phyloP scores from a whole-genome alignment of 2,888 invertebrate genomes.

The Schrankia costaestrigalis region DNA sequence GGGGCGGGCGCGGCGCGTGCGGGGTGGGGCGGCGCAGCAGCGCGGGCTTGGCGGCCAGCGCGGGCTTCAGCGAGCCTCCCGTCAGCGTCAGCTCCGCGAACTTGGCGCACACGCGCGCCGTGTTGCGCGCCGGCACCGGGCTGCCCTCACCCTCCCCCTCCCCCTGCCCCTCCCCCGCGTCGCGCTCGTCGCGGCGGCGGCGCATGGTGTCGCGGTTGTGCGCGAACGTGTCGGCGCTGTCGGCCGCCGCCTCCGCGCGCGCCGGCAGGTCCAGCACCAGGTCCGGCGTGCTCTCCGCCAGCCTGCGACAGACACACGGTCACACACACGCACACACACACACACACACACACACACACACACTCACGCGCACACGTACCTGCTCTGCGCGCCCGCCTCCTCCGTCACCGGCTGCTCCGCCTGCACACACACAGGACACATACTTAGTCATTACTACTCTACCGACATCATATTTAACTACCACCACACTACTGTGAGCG shows the following conservation, averaged over 20 bases:
- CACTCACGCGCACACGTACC: background rate
- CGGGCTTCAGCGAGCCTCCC: slow-evolving; percentile 85
- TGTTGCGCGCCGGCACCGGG: slow-evolving; percentile 81
- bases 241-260: slow-evolving; percentile 50
- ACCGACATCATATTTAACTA: too few relatives aligned
- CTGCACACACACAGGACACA: slow-evolving; percentile 10
- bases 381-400: background rate
- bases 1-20: slow-evolving; percentile 43
- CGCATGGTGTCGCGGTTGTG: slow-evolving; percentile 50
- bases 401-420: slow-evolving; percentile 8
- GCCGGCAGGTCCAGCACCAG: slow-evolving; percentile 91
- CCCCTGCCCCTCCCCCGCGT: too few relatives aligned
- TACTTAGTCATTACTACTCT: too few relatives aligned
- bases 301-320: slow-evolving; percentile 52
- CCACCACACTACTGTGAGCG: too few relatives aligned
- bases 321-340: background rate
- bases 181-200: slow-evolving; percentile 11
- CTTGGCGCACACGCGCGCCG: slow-evolving; percentile 82
- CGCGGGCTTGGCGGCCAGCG: slow-evolving; percentile 89
- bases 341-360: background rate
- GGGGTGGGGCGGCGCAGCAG: slow-evolving; percentile 81
- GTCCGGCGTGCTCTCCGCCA: slow-evolving; percentile 84
- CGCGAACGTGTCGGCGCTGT: slow-evolving; percentile 58
- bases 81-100: slow-evolving; percentile 84
- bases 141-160: too few relatives aligned